Base-by-base conservation (phyloP, 2,797 vertebrate genomes). In the Sciurus vulgaris region DNA sequence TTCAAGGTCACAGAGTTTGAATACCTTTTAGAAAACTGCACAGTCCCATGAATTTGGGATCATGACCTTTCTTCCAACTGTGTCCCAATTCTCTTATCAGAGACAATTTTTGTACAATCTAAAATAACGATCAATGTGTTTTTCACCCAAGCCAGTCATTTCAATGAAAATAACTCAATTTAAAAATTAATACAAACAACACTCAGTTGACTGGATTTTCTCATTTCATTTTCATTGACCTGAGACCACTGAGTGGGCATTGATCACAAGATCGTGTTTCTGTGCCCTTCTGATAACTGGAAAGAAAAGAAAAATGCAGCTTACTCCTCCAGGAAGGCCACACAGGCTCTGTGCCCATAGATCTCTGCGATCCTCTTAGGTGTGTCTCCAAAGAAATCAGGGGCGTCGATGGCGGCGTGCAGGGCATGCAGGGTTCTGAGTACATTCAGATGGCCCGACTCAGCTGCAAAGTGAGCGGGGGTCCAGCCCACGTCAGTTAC, bases 381-480 rank as follows among this genome's bases (percentile, higher is more conserved):
- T 35, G 99, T 99, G 98, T 99, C 99, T 1, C 99, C 99, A 0
- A 99, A 99, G 96, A 98, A 97, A 97, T 99, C 99, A 0, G 98
- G 94, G 6, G 98, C 98, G 0, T 99, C 99, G 3, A 99, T 94
- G 10, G 99, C 98, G 0, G 99, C 99, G 0, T 99, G 99, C 85
- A 99, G 83, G 1, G 98, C 97, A 63, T 99, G 99, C 5, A 99
- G 99, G 88, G 98, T 94, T 41, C 98, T 98, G 73, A 99, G 99
- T 38, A 99, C 98, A 0, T 98, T 97, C 88, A 99, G 98, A 0
- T 97, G 98, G 18, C 99, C 99, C 0, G 98, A 98, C 96, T 99
- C 99, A 0, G 99, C 99, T 1, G 99, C 99, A n/a, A 99, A 99
- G 96, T 99, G 99, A 59, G 99, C 99, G 0, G 99, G 96, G 0